Evolutionary conservation across 1,140 invertebrate species (phyloP), one percentile per base, ranked within the genome.

Genomic region (Sycophaga agraensis): DNA sequence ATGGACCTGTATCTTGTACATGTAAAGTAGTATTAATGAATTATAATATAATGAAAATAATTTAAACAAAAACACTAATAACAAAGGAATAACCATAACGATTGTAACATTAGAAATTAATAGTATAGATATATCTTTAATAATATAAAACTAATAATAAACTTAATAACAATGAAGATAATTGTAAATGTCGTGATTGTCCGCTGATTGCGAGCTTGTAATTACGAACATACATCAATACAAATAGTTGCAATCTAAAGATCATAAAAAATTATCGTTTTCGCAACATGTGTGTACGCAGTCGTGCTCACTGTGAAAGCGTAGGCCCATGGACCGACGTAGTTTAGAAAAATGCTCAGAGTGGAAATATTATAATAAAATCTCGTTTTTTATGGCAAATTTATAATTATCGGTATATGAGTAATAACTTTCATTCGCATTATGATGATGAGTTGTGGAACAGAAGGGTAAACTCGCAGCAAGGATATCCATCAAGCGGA

Each of bases 311-410:
- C 7, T 17, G 12, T 11, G 26, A 14, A 24, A 45, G 12, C n/a
- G 16, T 26, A n/a, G 2, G 8, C 8, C 24, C 12, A 26, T 16
- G 2, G 1, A 0, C 28, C 16, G 7, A 2, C 6, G 28, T 17
- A 35, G 3, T 16, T 22, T 50, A 16, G 35, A 31, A 31, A 31
- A 31, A 31, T 6, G 11, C 11, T 6, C 28, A 31, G 11, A 31
- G 5, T 6, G 28, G 28, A 19, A 34, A 35, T 11, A 50, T n/a
- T n/a, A n/a, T n/a, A 19, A 58, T 21, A 12, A 42, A 46, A 54
- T 14, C 39, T 53, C 49, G 55, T 66, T 68, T 68, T 66, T 48
- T 68, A 68, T 56, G 48, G 53, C 49, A 39, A 50, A 69, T 65
- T 65, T 66, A 43, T 65, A 55, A 62, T 57, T 11, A 63, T 46